Evolutionary conservation across 2,888 invertebrate genomes (phyloP).

Genomic region (Tanytarsus gracilentus): DNA sequence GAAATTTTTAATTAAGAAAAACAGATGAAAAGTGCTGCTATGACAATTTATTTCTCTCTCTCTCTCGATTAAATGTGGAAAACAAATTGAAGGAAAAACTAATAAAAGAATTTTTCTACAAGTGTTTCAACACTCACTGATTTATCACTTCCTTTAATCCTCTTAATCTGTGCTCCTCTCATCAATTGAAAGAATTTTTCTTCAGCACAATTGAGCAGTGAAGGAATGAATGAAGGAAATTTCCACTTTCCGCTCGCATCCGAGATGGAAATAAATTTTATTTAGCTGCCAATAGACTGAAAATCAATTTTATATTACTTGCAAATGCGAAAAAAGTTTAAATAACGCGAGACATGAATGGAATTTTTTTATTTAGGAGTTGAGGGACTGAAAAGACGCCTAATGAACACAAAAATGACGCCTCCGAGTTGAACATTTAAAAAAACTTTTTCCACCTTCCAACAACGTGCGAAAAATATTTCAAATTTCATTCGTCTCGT

Average conservation of each 20-base stretch:
- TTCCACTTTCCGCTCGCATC: conserved; percentile 13
- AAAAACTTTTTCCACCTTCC: not conserved
- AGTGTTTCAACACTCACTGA: conserved; percentile 28
- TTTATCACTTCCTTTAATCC: conserved; percentile 29
- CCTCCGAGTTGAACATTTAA: not conserved
- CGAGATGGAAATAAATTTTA: not conserved
- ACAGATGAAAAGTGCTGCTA: not conserved
- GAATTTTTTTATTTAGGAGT: not conserved
- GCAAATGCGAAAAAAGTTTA: not conserved
- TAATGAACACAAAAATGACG: conserved; percentile 18
- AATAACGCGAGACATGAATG: not conserved
- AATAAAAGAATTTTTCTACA: conserved; percentile 23
- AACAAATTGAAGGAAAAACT: not conserved
- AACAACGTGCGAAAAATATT: conserved; percentile 17
- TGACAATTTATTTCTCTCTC: not conserved
- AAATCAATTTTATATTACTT: conserved; percentile 23
- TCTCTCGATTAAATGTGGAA: conserved; percentile 4
- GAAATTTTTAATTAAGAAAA: not conserved
- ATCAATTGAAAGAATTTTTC: not conserved
- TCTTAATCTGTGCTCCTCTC: conserved; percentile 25
- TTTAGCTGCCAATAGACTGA: not conserved
- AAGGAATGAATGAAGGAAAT: conserved; percentile 7
- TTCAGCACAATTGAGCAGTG: not conserved
- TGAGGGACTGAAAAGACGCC: not conserved
- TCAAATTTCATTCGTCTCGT: conserved; percentile 8